Evolutionary conservation across 2,797 vertebrate species (phyloP).

Genomic region (Alfaro cultratus): DNA sequence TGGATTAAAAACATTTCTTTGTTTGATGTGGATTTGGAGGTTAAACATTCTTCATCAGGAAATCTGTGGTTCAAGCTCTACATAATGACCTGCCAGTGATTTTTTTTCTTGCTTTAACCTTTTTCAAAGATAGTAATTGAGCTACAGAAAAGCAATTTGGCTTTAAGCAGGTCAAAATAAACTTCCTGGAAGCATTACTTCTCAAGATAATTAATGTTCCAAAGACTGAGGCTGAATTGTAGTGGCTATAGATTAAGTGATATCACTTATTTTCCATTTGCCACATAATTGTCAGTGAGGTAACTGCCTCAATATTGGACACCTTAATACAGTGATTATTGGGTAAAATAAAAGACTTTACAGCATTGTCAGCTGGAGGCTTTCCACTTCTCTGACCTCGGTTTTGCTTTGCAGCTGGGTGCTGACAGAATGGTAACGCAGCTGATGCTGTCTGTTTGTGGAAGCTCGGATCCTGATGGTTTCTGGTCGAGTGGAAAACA

Average conservation of each 20-base stretch:
- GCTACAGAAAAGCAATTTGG: background rate
- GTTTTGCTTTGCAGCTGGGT: slow-evolving; percentile 65
- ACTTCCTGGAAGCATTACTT: slow-evolving; percentile 14
- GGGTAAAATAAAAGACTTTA: slow-evolving; percentile 42
- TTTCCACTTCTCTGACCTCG: slow-evolving; percentile 58
- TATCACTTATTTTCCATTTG: slow-evolving; percentile 28
- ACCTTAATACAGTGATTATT: slow-evolving; percentile 46
- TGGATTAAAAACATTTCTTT: slow-evolving; percentile 14
- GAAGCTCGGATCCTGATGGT: slow-evolving; percentile 56
- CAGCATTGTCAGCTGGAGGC: slow-evolving; percentile 47
- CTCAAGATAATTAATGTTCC: slow-evolving; percentile 18
- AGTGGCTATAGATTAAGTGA: slow-evolving; percentile 27
- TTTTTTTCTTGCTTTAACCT: slow-evolving; percentile 2
- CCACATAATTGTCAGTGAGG: slow-evolving; percentile 47
- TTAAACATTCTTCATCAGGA: slow-evolving; percentile 8
- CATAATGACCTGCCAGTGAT: slow-evolving; percentile 1
- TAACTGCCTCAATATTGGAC: slow-evolving; percentile 47
- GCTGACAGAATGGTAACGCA: slow-evolving; percentile 74
- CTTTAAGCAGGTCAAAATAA: background rate
- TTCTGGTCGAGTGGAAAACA: slow-evolving; percentile 76
- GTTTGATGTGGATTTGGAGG: slow-evolving; percentile 13
- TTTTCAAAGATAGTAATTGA: slow-evolving; percentile 3
- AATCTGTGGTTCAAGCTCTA: background rate
- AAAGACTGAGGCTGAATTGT: slow-evolving; percentile 33
- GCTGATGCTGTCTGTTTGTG: slow-evolving; percentile 54